Conservation (phyloP, 2,888 invertebrate species). For the Gryllus longicercus region DNA sequence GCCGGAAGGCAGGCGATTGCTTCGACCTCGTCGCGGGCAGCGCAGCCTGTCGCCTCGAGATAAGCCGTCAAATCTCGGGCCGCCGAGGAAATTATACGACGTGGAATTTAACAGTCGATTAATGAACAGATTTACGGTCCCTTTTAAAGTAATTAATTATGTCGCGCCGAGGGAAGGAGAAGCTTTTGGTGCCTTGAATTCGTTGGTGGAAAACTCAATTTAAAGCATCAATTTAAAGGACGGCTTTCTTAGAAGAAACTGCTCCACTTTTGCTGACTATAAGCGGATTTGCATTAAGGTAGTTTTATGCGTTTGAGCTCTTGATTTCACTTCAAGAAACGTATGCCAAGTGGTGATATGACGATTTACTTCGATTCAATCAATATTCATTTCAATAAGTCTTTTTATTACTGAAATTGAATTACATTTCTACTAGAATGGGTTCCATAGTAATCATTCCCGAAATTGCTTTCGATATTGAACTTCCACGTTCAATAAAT, state of each 20-base stretch:
- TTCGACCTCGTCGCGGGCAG: neutral
- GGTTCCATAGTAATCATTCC: too few species aligned
- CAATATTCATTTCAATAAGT: too few species aligned
- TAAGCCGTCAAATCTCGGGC: slow-evolving; percentile 3
- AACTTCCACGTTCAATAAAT: too few species aligned
- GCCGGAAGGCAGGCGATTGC: neutral
- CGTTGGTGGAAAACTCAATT: slow-evolving; percentile 7
- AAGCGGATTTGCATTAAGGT: too few species aligned
- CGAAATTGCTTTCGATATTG: too few species aligned
- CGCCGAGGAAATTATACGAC: neutral
- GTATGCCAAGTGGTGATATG: too few species aligned
- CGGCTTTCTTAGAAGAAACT: neutral
- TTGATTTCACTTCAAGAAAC: too few species aligned
- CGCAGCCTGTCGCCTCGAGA: neutral
- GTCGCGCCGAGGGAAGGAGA: neutral
- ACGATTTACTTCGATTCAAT: too few species aligned
- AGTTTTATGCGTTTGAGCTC: too few species aligned
- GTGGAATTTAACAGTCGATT: neutral
- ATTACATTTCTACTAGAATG: too few species aligned
- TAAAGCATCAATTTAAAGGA: slow-evolving; percentile 12
- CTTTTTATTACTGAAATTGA: too few species aligned
- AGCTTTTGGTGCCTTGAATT: neutral
- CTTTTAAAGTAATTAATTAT: slow-evolving; percentile 10
- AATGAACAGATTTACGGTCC: neutral
- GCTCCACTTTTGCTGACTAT: too few species aligned